Percentiles rank a stretch among this genome's conserved stretches.
phyloP scores from a whole-genome alignment of 2,888 invertebrate genomes.

The Perdita meconis region DNA sequence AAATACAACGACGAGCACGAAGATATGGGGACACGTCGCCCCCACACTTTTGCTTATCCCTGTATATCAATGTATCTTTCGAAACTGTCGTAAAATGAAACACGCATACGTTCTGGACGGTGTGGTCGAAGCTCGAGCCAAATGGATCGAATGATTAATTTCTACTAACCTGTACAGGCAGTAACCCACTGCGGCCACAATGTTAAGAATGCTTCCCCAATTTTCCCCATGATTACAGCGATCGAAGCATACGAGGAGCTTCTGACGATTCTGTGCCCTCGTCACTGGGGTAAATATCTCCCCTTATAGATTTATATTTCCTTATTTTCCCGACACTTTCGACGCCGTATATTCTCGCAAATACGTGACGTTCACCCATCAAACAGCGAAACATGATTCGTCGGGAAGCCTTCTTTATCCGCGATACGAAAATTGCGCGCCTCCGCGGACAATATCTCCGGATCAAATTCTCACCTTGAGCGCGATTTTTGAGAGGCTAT shows the following conservation, averaged over 20 bases:
- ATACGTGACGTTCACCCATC: conserved; percentile 6
- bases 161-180: conserved; percentile 44
- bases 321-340: conserved; percentile 8
- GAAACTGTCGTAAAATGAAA: not conserved
- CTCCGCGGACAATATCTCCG: conserved; percentile 13
- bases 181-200: conserved; percentile 61
- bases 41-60: not conserved
- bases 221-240: conserved; percentile 6
- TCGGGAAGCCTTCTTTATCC: conserved; percentile 10
- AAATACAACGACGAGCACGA: not conserved
- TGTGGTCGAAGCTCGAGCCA: not conserved
- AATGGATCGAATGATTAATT: not conserved
- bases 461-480: not conserved
- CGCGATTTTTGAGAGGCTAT: not conserved
- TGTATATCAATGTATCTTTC: not conserved
- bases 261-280: not conserved
- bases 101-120: not conserved
- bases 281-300: not conserved
- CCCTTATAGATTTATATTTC: conserved; percentile 37
- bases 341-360: not conserved
- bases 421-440: conserved; percentile 4
- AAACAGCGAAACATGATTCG: conserved; percentile 7
- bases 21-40: not conserved
- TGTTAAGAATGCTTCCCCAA: conserved; percentile 9
- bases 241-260: not conserved